Base-by-base conservation (phyloP, 2,797 vertebrate genomes). In the Sebastes oblongus region DNA sequence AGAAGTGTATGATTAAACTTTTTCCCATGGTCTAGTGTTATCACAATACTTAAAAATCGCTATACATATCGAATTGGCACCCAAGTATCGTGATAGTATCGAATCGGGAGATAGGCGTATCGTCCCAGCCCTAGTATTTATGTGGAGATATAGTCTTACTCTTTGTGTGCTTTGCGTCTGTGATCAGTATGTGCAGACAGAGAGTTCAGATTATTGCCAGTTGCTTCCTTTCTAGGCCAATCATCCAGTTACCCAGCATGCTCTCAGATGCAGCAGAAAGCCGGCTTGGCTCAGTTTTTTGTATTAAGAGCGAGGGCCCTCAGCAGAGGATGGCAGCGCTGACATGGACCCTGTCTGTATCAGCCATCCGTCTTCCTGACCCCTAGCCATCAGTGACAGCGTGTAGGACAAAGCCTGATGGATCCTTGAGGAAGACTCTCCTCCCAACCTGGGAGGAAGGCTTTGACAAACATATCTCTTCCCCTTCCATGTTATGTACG, bases 221-320 rank as follows among this genome's bases (percentile, higher is more conserved):
- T 86, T 84, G 64, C 70, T 90, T 92, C 66, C 65, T 91, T 89
- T 92, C 81, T 88, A 86, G 85, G 91, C 61, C 90, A 82, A n/a
- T 81, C 46, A 71, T 66, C 36, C 55, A 80, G 62, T 67, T 52
- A 75, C 56, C 46, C 83, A 71, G 59, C 39, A 25, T 70, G 55
- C 62, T 60, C 86, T 90, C 61, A 58, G 66, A 88, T 80, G 86
- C 52, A 72, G 70, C 80, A 88, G 83, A 76, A 75, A 75, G 71
- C 66, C 36, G 66, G 4, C 65, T 69, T 18, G 18, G 42, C 73
- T 87, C 25, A 55, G 81, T 77, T 84, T n/a, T 74, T 27, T 73
- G 13, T n/a, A 52, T 77, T 46, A 76, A 60, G 58, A 59, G 34
- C 22, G 50, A 80, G 18, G 46, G 6, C 46, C 76, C 8, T 69